phyloP scores from a whole-genome alignment of 1,140 invertebrate species.

The Trialeurodes vaporariorum region DNA sequence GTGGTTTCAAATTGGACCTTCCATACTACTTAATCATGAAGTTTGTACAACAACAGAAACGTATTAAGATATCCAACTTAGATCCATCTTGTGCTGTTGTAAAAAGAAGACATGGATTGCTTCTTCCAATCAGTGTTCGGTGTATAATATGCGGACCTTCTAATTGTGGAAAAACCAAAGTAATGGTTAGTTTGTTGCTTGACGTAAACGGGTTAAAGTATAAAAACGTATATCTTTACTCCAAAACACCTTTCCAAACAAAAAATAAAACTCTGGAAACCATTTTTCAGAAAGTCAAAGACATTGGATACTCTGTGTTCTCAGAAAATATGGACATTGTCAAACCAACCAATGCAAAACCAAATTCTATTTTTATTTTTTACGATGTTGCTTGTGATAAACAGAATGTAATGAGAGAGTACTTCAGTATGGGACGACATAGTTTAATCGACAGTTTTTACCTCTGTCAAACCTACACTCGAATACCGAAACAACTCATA shows the following conservation, averaged over 20 bases:
- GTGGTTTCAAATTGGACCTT: too few species aligned
- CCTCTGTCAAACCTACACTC: too few species aligned
- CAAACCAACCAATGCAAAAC: too few species aligned
- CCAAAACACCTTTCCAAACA: slow-evolving; percentile 31
- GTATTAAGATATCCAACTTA: too few species aligned
- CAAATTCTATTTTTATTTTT: too few species aligned
- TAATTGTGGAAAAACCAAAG: slow-evolving; percentile 33
- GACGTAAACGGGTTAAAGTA: too few species aligned
- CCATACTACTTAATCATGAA: too few species aligned
- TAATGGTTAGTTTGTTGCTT: slow-evolving; percentile 28
- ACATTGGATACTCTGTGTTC: not conserved
- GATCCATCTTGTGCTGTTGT: too few species aligned
- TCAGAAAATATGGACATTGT: slow-evolving; percentile 2
- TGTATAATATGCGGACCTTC: slow-evolving; percentile 27
- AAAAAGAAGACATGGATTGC: slow-evolving; percentile 18
- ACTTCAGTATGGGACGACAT: too few species aligned
- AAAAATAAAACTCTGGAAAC: slow-evolving; percentile 28
- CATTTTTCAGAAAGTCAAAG: slow-evolving; percentile 23
- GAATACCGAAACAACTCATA: too few species aligned
- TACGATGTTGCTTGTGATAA: slow-evolving; percentile 15
- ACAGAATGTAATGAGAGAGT: slow-evolving; percentile 27
- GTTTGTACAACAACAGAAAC: too few species aligned
- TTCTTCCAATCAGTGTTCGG: slow-evolving; percentile 24
- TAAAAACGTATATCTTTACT: slow-evolving; percentile 34
- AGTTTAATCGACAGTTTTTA: too few species aligned